Conservation (phyloP, 2,113 vertebrate genomes). For the Hemibagrus wyckioides region DNA sequence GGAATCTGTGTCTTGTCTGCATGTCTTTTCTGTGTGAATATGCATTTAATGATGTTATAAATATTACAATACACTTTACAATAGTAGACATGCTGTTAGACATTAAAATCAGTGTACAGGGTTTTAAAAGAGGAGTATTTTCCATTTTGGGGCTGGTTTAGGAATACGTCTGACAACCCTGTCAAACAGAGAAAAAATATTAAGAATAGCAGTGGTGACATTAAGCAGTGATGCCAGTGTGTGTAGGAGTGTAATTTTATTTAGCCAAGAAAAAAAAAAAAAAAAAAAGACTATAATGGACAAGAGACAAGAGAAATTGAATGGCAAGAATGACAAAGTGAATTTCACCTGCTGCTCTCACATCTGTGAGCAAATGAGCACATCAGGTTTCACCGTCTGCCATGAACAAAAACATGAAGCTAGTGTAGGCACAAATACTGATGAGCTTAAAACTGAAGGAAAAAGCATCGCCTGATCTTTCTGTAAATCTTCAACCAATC, state of each 20-base stretch:
- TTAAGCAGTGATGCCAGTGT: background rate
- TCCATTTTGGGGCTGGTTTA: background rate
- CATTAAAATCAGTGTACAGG: background rate
- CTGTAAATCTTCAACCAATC: background rate
- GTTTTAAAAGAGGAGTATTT: background rate
- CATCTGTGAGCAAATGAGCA: background rate
- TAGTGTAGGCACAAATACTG: background rate
- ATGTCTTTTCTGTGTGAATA: background rate
- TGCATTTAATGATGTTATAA: background rate
- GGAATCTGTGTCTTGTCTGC: too few relatives aligned
- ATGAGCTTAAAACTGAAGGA: background rate
- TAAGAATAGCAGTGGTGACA: background rate
- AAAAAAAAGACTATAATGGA: background rate
- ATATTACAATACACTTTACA: background rate
- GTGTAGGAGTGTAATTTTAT: background rate
- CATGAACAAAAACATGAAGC: background rate
- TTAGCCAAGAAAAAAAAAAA: background rate
- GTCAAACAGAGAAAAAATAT: background rate
- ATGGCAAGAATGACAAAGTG: background rate
- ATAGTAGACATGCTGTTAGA: background rate
- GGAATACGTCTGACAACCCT: background rate
- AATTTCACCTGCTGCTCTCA: constrained; percentile 6
- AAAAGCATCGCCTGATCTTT: background rate
- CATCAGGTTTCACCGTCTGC: background rate
- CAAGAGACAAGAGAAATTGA: background rate